Percentiles rank a stretch among this genome's conserved stretches.
These are phyloP conservation scores for Chitala chitala DNA, from an alignment of 2,113 vertebrate genomes.

Conservation along the genomic window DNA sequence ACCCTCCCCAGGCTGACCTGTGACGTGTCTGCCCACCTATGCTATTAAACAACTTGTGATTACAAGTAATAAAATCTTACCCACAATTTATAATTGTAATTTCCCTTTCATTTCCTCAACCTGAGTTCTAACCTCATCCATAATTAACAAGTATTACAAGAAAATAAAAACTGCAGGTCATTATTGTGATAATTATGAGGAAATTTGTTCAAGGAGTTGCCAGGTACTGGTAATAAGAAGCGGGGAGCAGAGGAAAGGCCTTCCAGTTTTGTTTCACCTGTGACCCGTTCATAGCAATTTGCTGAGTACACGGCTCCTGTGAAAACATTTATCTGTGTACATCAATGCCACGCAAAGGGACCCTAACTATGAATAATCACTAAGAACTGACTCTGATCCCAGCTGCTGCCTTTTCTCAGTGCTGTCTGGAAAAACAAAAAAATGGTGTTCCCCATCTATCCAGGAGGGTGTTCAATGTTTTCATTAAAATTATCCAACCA, in stretches of 20 bases:
- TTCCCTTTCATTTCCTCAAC: slow-evolving; percentile 59
- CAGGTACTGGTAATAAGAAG: slow-evolving; percentile 46
- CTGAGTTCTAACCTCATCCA: slow-evolving; percentile 41
- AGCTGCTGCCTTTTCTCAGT: no score
- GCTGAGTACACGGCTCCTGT: no score
- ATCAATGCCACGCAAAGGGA: no score
- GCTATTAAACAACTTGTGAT: slow-evolving; percentile 49
- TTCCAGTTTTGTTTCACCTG: no score
- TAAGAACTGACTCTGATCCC: no score
- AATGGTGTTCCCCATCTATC: no score
- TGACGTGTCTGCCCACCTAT: slow-evolving; percentile 44
- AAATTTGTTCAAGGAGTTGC: slow-evolving; percentile 49
- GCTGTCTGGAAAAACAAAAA: no score
- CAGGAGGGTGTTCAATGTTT: no score
- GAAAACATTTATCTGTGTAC: no score
- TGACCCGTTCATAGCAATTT: no score
- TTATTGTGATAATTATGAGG: slow-evolving; percentile 61
- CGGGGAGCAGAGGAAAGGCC: slow-evolving; percentile 42
- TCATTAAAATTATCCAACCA: no score
- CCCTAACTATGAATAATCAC: no score
- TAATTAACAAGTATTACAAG: slow-evolving; percentile 62
- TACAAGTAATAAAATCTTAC: slow-evolving; percentile 45
- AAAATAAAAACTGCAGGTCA: slow-evolving; percentile 61
- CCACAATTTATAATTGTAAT: slow-evolving; percentile 35
- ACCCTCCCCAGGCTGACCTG: slow-evolving; percentile 44